phyloP scores from a whole-genome alignment of 2,888 invertebrate species.

The Iselma pallidipennis region DNA sequence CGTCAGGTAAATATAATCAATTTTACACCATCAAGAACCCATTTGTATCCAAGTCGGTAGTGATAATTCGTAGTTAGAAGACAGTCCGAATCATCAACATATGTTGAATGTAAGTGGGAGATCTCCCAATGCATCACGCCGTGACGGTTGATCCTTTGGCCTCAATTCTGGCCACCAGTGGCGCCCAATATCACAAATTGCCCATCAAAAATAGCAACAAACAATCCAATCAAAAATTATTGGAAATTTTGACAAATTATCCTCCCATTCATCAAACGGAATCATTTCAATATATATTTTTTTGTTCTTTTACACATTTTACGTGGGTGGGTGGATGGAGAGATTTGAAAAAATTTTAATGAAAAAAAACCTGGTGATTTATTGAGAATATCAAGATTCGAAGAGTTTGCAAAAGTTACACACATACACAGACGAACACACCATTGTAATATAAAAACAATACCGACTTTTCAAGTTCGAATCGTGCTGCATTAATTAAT shows the following conservation, averaged over 20 bases:
- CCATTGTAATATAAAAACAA: neutral
- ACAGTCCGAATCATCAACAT: slow-evolving; percentile 39
- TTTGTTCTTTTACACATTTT: too few species aligned
- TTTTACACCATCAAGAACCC: too few species aligned
- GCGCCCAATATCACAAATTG: slow-evolving; percentile 24
- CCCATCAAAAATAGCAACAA: neutral
- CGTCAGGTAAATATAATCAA: too few species aligned
- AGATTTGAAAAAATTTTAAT: too few species aligned
- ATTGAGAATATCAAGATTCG: neutral
- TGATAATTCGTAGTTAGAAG: slow-evolving; percentile 31
- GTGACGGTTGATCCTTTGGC: slow-evolving; percentile 40
- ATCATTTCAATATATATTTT: neutral
- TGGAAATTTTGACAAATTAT: neutral
- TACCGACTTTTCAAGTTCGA: neutral
- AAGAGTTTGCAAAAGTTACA: neutral
- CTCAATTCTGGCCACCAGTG: slow-evolving; percentile 39
- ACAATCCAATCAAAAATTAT: neutral
- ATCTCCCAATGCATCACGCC: slow-evolving; percentile 43
- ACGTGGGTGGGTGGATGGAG: too few species aligned
- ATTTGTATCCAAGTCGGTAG: too few species aligned
- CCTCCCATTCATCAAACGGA: neutral
- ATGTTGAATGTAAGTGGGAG: slow-evolving; percentile 44
- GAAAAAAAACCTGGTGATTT: neutral
- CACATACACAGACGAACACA: too few species aligned
- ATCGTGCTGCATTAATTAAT: neutral